A percentile compares a stretch with the other conserved stretches of the same genome.
These are phyloP conservation scores for Meteorus colon DNA, from an alignment of 2,888 invertebrate genomes.

Conservation along the genomic window DNA sequence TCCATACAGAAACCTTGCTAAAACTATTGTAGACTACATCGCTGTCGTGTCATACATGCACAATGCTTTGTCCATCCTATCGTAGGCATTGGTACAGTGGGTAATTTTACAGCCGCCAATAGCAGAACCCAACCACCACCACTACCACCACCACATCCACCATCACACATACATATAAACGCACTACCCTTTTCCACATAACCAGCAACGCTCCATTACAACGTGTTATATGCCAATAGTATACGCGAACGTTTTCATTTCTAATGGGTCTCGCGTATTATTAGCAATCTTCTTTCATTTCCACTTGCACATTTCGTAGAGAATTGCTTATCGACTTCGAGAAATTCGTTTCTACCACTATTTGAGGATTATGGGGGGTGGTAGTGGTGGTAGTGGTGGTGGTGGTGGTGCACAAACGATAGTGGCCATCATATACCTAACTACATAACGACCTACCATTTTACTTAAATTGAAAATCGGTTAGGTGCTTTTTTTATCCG, in stretches of 20 bases:
- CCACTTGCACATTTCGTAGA: slow-evolving; percentile 1
- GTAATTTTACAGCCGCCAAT: not conserved
- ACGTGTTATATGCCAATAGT: not conserved
- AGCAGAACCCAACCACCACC: too few relatives aligned
- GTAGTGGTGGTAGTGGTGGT: too few relatives aligned
- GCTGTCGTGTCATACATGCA: not conserved
- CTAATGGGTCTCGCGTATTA: not conserved
- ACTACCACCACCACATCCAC: not conserved
- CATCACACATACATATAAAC: not conserved
- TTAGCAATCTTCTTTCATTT: slow-evolving; percentile 19
- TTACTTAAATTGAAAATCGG: not conserved
- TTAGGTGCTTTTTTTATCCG: not conserved
- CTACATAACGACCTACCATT: not conserved
- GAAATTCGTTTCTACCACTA: not conserved
- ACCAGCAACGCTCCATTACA: not conserved
- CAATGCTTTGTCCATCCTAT: not conserved
- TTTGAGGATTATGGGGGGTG: not conserved
- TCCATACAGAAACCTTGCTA: not conserved
- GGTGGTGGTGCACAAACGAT: not conserved
- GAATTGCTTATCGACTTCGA: not conserved
- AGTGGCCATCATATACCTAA: not conserved
- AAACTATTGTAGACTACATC: not conserved
- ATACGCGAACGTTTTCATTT: not conserved
- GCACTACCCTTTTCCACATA: not conserved
- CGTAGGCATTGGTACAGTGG: not conserved